phyloP scores from a whole-genome alignment of 2,113 vertebrate species.

The Microcebus griseorufus region DNA sequence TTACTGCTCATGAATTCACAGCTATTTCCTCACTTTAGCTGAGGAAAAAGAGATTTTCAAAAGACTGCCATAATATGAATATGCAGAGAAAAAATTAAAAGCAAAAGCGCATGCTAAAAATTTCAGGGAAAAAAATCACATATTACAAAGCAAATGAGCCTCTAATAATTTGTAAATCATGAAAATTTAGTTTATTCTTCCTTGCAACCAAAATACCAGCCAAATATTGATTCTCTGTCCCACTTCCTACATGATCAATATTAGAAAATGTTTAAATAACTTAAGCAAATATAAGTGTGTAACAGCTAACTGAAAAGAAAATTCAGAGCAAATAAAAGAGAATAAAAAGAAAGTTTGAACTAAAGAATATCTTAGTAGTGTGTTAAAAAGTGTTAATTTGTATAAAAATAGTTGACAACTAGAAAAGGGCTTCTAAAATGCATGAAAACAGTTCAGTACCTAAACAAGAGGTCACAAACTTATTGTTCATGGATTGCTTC shows the following conservation, averaged over 20 bases:
- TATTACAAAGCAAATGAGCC: slow-evolving; percentile 57
- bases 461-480: background rate
- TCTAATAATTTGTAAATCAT: slow-evolving; percentile 23
- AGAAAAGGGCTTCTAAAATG: slow-evolving; percentile 13
- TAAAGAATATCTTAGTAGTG: background rate
- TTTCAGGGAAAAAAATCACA: background rate
- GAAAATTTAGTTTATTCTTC: background rate
- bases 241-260: background rate
- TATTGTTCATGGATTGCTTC: background rate
- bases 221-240: background rate
- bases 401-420: background rate
- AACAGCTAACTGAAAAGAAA: slow-evolving; percentile 42
- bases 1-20: slow-evolving; percentile 68
- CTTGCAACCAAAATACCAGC: background rate
- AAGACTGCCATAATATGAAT: slow-evolving; percentile 67
- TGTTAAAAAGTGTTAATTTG: background rate
- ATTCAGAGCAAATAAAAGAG: background rate
- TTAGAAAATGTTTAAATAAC: background rate
- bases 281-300: background rate
- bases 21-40: slow-evolving; percentile 69
- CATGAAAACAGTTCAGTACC: background rate
- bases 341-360: background rate
- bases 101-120: slow-evolving; percentile 59
- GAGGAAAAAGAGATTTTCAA: slow-evolving; percentile 45
- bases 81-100: slow-evolving; percentile 67